Conservation (phyloP, 2,888 invertebrate genomes). For the Cephus rjabovi region DNA sequence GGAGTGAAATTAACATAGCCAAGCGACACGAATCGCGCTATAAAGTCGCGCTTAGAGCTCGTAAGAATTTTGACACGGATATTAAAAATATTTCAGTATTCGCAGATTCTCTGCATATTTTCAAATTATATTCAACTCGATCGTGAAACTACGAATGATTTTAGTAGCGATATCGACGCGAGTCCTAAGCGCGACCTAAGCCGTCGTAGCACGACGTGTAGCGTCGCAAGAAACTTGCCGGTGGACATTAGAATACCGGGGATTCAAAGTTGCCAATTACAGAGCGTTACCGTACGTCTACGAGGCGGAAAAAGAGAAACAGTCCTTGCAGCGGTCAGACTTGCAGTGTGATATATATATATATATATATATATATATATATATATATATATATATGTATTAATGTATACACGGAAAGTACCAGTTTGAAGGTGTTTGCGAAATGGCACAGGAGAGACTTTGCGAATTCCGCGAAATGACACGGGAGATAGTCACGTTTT, state of each 20-base stretch:
- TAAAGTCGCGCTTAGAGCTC: background rate
- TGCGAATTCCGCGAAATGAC: background rate
- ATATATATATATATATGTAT: no score
- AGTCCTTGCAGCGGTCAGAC: conserved; percentile 1
- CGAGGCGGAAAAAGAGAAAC: conserved; percentile 7
- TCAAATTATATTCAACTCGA: background rate
- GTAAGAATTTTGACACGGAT: background rate
- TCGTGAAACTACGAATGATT: background rate
- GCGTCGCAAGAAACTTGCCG: conserved; percentile 6
- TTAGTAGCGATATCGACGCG: background rate
- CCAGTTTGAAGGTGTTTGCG: background rate
- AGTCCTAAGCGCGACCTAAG: conserved; percentile 1
- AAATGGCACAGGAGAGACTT: background rate
- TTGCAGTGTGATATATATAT: background rate
- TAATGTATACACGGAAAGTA: background rate
- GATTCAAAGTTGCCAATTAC: conserved; percentile 6
- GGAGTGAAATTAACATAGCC: background rate
- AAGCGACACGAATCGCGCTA: background rate
- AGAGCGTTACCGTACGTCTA: background rate
- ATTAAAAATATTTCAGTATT: background rate
- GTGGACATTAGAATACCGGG: conserved; percentile 7
- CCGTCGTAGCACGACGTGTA: background rate
- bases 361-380: background rate
- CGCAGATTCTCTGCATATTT: background rate
- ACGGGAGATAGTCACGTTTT: background rate